phyloP scores from a whole-genome alignment of 2,797 vertebrate species.

The Potorous gilbertii region DNA sequence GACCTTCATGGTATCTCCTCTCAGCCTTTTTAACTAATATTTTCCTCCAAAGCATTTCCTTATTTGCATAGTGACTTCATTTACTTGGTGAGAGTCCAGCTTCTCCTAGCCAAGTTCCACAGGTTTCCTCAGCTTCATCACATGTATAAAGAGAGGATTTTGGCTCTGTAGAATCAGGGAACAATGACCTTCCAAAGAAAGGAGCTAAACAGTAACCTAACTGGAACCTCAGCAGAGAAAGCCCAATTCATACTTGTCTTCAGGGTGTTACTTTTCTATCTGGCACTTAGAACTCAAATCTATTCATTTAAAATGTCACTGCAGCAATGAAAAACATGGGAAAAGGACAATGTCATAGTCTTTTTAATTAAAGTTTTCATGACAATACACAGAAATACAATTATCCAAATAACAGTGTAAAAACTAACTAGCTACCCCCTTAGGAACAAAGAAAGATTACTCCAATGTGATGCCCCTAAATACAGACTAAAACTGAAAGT shows the following conservation, averaged over 20 bases:
- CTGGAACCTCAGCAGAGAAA: not conserved
- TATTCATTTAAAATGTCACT: not conserved
- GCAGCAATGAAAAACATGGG: not conserved
- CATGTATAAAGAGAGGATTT: not conserved
- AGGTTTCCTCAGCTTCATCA: not conserved
- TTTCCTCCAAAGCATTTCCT: not conserved
- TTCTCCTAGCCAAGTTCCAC: not conserved
- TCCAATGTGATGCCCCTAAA: constrained; percentile 4
- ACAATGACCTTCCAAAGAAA: not conserved
- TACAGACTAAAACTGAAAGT: not conserved
- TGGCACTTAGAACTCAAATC: not conserved
- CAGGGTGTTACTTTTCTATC: too few relatives aligned
- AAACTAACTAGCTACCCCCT: constrained; percentile 48
- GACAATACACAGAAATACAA: constrained; percentile 51
- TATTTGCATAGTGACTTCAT: not conserved
- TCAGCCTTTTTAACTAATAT: not conserved
- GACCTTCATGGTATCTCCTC: not conserved
- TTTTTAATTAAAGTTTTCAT: constrained; percentile 77
- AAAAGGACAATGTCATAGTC: not conserved
- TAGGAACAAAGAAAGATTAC: constrained; percentile 25
- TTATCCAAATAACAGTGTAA: constrained; percentile 48
- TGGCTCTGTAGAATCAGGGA: constrained; percentile 7
- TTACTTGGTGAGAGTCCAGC: not conserved
- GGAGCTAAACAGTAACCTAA: not conserved
- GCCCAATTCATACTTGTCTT: not conserved